Evolutionary conservation across 1,140 invertebrate species (phyloP), one percentile per base, ranked within the genome.

Genomic region (Chlorops oryzae): DNA sequence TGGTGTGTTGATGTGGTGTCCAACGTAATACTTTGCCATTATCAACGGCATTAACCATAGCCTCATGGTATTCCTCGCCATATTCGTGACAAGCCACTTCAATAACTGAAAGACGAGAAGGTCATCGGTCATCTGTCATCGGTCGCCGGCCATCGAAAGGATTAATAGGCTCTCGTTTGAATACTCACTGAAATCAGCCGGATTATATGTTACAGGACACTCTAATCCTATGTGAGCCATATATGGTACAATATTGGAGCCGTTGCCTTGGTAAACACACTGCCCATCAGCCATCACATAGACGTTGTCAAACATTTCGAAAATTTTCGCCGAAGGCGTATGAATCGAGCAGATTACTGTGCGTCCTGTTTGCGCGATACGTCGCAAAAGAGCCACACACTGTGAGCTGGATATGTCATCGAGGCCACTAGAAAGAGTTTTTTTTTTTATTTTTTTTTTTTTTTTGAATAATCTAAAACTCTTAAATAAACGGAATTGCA

Each of bases 321-420:
- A 90, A 28, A 88, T 74, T 39, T 79, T 81, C 0, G 87, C 86
- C 52, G 88, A 92, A 0, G 93, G 93, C 17, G 92, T 93, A 65
- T 96, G 93, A 20, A 96, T 83, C 0, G 91, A 93, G 65, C 91
- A 95, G 15, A 96, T 81, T 0, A 96, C 84, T 0, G 91, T 93
- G 27, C 90, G 76, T 1, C 91, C 90, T 3, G 82, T 86, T 34
- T 81, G 65, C 0, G 92, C 90, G 28, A 96, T 75, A 22, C 80
- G 78, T 67, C 88, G 86, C 3, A 92, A 70, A 18, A 90, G 74
- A 1, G 82, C 78, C 18, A 89, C 77, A 52, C 87, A 89, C 23
- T 88, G 87, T 0, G 81, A 77, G 40, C 86, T 86, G 0, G 87
- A 83, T 22, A 87, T 63, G 65, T 89, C 86, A 59, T 90, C 88